These are phyloP conservation scores for Sialis fuliginosa DNA, from an alignment of 2,888 invertebrate genomes.

Conservation along the genomic window DNA sequence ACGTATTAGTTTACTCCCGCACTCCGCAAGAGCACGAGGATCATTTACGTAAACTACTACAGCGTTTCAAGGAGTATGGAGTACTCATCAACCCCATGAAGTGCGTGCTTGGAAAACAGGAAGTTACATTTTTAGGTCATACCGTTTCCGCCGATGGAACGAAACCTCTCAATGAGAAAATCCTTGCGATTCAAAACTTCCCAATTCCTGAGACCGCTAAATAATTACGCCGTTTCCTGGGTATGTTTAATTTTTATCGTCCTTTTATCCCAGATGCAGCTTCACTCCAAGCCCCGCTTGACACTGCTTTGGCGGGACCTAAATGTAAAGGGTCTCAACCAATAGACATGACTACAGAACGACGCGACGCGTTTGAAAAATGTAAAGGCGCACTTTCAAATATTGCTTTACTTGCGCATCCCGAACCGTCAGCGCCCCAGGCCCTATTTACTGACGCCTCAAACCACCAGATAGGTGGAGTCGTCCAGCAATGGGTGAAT, in stretches of 20 bases:
- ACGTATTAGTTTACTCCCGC: constrained; percentile 13
- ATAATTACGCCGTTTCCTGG: constrained; percentile 16
- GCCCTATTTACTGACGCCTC: neutral
- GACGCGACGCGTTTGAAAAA: neutral
- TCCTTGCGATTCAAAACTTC: constrained; percentile 14
- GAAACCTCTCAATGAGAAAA: constrained; percentile 16
- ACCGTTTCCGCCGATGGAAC: constrained; percentile 13
- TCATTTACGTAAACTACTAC: constrained; percentile 13
- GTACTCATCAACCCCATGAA: constrained; percentile 16
- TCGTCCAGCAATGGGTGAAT: neutral
- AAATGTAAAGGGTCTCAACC: constrained; percentile 14
- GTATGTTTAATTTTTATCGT: constrained; percentile 20
- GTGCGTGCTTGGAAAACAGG: constrained; percentile 13
- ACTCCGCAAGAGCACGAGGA: constrained; percentile 11
- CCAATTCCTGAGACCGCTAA: constrained; percentile 14
- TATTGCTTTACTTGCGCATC: neutral
- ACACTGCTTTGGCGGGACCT: constrained; percentile 13
- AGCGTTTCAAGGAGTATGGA: constrained; percentile 13
- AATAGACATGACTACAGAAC: constrained; percentile 7
- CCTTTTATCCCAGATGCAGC: constrained; percentile 19
- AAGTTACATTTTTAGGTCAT: constrained; percentile 15
- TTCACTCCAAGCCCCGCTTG: constrained; percentile 17
- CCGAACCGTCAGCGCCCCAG: neutral
- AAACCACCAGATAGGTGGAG: no score
- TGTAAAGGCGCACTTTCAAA: neutral